Percentiles rank a stretch among this genome's conserved stretches.
These are phyloP conservation scores for Trichogramma evanescens DNA, from an alignment of 2,888 invertebrate genomes.

Conservation along the genomic window DNA sequence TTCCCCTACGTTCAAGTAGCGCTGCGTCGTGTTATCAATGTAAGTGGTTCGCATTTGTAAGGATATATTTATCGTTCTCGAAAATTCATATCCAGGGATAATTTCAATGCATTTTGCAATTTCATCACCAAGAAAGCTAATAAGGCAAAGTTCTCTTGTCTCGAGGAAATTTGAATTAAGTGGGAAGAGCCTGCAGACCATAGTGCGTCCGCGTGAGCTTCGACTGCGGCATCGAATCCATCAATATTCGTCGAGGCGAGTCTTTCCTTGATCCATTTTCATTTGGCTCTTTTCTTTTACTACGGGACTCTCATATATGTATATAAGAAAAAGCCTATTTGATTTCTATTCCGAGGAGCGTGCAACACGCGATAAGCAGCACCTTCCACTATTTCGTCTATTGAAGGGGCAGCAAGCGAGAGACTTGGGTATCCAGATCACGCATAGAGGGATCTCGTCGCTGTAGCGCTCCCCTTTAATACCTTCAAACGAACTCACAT, in stretches of 20 bases:
- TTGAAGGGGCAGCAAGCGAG: too few species aligned
- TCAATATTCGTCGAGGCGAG: too few species aligned
- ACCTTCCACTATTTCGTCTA: background rate
- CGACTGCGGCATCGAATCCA: too few species aligned
- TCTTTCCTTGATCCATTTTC: background rate
- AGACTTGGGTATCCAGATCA: constrained; percentile 43
- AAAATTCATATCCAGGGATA: too few species aligned
- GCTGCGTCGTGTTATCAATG: constrained; percentile 6
- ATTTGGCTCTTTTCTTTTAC: background rate
- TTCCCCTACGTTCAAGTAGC: constrained; percentile 9
- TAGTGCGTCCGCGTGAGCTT: too few species aligned
- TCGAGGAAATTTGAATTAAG: too few species aligned
- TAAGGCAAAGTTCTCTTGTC: too few species aligned
- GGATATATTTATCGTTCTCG: too few species aligned
- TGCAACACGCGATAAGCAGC: constrained; percentile 8
- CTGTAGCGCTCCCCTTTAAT: constrained; percentile 41
- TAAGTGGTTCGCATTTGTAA: constrained; percentile 4
- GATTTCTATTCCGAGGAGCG: constrained; percentile 15
- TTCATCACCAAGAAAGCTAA: too few species aligned
- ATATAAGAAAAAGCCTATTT: constrained; percentile 4
- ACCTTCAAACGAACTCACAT: constrained; percentile 30
- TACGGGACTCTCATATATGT: background rate
- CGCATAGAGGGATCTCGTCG: constrained; percentile 33
- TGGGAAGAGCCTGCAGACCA: too few species aligned
- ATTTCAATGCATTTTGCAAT: too few species aligned